A percentile compares a stretch with the other conserved stretches of the same genome.
Evolutionary conservation across 1,140 invertebrate genomes (phyloP).

Genomic region (Meloidogyne chitwoodi): DNA sequence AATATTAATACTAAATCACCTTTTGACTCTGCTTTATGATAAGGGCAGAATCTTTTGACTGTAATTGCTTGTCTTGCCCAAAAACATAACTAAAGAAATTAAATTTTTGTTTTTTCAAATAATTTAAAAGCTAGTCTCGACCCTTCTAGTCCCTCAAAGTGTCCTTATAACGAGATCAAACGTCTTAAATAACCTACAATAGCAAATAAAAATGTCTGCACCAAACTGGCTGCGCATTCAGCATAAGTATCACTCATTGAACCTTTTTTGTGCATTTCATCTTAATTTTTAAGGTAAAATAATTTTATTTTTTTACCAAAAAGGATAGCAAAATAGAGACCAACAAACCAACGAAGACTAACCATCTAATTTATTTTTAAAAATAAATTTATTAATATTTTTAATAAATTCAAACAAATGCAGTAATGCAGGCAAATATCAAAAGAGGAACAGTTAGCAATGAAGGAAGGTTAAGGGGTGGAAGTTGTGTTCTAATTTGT

Average conservation of each 20-base stretch:
- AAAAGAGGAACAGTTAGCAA: slow-evolving; percentile 5
- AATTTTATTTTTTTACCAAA: slow-evolving; percentile 22
- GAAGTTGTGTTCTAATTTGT: slow-evolving; percentile 20
- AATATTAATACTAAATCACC: slow-evolving; percentile 56
- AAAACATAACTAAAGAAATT: slow-evolving; percentile 20
- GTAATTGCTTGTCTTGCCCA: slow-evolving; percentile 22
- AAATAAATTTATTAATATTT: background rate
- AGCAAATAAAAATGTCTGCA: slow-evolving; percentile 47
- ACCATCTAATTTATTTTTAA: background rate
- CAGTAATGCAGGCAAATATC: slow-evolving; percentile 20
- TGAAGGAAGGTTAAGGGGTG: slow-evolving; percentile 13
- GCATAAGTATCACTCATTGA: slow-evolving; percentile 48
- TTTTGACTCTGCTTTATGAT: slow-evolving; percentile 58
- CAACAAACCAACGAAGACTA: slow-evolving; percentile 47
- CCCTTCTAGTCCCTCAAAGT: too few relatives aligned
- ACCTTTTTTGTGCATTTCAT: slow-evolving; percentile 41
- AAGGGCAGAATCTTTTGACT: slow-evolving; percentile 53
- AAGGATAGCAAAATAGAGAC: slow-evolving; percentile 55
- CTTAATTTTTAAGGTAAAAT: slow-evolving; percentile 21
- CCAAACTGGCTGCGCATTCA: slow-evolving; percentile 30
- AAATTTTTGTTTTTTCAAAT: too few relatives aligned
- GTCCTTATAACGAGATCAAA: too few relatives aligned
- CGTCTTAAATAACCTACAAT: slow-evolving; percentile 32
- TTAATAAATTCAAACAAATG: background rate
- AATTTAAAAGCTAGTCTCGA: too few relatives aligned